phyloP scores from a whole-genome alignment of 1,140 invertebrate species.

The Stegodyphus dumicola region DNA sequence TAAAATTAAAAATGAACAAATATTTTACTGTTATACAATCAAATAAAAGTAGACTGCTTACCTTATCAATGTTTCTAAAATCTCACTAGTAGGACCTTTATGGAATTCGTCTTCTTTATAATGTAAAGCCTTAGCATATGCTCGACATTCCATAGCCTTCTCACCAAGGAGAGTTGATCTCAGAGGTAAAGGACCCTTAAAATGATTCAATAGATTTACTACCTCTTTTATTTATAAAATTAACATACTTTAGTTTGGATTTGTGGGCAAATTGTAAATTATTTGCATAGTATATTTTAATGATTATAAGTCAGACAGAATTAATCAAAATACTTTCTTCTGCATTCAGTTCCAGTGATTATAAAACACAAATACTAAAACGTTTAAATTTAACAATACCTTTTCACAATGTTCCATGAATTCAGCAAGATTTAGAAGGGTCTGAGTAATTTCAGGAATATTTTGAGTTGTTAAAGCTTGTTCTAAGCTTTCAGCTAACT shows the following conservation, averaged over 20 bases:
- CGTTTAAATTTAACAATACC: slow-evolving; percentile 64
- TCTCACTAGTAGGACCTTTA: slow-evolving; percentile 75
- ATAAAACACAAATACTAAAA: background rate
- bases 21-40: background rate
- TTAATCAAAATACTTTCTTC: background rate
- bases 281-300: too few species aligned
- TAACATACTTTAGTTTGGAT: too few species aligned
- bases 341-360: too few species aligned
- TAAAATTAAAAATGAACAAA: background rate
- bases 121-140: slow-evolving; percentile 95
- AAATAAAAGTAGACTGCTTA: slow-evolving; percentile 48
- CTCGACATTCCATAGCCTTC: slow-evolving; percentile 75
- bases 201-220: background rate
- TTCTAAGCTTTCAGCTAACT: slow-evolving; percentile 85
- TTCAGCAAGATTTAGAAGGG: slow-evolving; percentile 96
- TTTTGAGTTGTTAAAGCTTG: slow-evolving; percentile 92
- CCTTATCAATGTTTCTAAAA: slow-evolving; percentile 91
- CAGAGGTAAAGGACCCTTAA: slow-evolving; percentile 87
- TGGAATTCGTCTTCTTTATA: slow-evolving; percentile 99
- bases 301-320: too few species aligned
- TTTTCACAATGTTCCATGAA: slow-evolving; percentile 99
- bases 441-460: slow-evolving; percentile 96
- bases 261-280: too few species aligned
- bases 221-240: background rate
- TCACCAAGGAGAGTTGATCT: slow-evolving; percentile 80